Conservation (phyloP, 2,888 invertebrate species). For the Ctena decussata region DNA sequence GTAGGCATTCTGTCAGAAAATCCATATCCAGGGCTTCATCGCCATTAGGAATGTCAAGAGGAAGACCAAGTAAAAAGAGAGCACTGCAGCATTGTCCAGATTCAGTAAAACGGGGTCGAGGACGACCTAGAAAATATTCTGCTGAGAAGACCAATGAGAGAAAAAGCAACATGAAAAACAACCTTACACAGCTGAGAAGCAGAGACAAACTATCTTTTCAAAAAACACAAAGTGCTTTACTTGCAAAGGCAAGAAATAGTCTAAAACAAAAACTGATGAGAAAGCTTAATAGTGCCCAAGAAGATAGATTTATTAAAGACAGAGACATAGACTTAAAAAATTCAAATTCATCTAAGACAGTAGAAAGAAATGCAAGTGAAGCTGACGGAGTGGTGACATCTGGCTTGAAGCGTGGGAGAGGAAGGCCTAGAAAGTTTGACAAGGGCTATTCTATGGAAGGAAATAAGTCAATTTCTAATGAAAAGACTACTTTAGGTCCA, state of each 20-base stretch:
- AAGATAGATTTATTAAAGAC: too few relatives aligned
- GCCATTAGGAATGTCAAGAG: too few relatives aligned
- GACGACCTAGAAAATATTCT: constrained; percentile 25
- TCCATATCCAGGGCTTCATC: not conserved
- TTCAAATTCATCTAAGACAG: too few relatives aligned
- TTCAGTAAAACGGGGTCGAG: constrained; percentile 13
- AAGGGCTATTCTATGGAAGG: not conserved
- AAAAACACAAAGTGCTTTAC: not conserved
- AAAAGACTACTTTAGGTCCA: not conserved
- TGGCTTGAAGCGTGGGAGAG: constrained; percentile 8
- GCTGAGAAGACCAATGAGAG: not conserved
- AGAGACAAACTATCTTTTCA: not conserved
- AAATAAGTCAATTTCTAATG: not conserved
- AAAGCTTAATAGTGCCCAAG: constrained; percentile 48
- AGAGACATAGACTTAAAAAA: too few relatives aligned
- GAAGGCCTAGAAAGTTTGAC: constrained; percentile 37
- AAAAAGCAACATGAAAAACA: constrained; percentile 7
- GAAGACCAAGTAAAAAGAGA: constrained; percentile 31
- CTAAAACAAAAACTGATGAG: constrained; percentile 2
- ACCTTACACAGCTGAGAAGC: not conserved
- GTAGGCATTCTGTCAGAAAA: not conserved
- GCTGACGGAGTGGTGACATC: not conserved
- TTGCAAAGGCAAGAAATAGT: not conserved
- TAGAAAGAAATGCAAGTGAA: too few relatives aligned
- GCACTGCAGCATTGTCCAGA: too few relatives aligned